Evolutionary conservation across 2,797 vertebrate genomes (phyloP).

Genomic region (Sarcophilus harrisii): DNA sequence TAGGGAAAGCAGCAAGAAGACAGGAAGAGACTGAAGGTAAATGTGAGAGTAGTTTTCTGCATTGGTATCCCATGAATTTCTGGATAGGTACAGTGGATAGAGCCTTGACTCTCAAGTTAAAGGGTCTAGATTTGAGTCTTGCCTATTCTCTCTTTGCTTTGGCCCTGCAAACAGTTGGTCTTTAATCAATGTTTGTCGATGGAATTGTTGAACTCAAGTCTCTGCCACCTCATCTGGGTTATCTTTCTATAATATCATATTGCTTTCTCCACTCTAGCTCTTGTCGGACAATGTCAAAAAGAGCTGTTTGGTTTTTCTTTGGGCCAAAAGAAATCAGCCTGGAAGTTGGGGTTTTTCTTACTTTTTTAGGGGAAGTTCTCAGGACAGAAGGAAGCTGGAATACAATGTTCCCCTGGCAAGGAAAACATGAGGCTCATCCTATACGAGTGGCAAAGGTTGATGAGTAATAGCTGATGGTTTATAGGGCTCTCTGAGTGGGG

Average conservation of each 20-base stretch:
- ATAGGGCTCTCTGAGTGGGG: not conserved
- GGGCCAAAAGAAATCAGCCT: not conserved
- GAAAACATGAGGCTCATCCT: not conserved
- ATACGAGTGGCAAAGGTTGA: not conserved
- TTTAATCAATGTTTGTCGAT: not conserved
- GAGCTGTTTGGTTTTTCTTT: not conserved
- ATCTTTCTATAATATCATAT: not conserved
- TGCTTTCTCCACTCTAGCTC: not conserved
- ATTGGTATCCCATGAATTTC: not conserved
- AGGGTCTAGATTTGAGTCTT: not conserved
- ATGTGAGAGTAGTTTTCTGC: not conserved
- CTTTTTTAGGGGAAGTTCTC: not conserved
- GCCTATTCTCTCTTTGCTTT: not conserved
- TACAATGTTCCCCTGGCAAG: not conserved
- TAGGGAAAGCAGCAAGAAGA: not conserved
- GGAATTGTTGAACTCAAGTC: not conserved
- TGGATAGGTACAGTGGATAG: not conserved
- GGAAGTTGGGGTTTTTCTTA: not conserved
- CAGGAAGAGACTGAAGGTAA: no score
- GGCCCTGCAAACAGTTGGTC: not conserved
- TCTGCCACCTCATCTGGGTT: not conserved
- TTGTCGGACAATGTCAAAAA: not conserved
- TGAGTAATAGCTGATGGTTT: not conserved
- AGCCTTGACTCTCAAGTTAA: not conserved
- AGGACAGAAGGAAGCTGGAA: not conserved